Evolutionary conservation across 2,113 vertebrate species (phyloP).

Genomic region (Sturnus vulgaris): DNA sequence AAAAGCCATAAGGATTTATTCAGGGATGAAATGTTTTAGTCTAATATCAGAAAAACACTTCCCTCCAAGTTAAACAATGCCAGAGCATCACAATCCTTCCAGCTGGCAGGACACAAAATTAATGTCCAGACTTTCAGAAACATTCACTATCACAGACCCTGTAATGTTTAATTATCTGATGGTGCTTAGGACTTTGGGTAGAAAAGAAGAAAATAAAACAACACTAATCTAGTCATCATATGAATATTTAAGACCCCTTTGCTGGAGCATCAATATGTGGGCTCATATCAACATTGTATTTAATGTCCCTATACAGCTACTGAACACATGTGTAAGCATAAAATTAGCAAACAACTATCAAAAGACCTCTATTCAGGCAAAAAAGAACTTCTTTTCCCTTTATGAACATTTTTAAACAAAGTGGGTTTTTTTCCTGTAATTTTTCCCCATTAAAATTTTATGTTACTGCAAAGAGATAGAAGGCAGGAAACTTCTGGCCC

Average conservation of each 20-base stretch:
- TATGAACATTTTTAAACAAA: neutral
- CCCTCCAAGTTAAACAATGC: neutral
- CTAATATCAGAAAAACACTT: neutral
- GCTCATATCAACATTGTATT: neutral
- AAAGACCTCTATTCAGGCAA: neutral
- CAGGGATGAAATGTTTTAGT: neutral
- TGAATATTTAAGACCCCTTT: conserved; percentile 12
- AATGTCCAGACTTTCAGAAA: neutral
- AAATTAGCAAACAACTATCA: neutral
- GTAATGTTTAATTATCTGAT: neutral
- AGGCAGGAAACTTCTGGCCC: neutral
- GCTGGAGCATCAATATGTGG: neutral
- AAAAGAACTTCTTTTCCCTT: neutral
- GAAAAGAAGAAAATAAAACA: neutral
- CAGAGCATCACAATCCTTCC: neutral
- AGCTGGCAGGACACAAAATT: neutral
- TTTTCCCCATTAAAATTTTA: neutral
- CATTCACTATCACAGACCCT: neutral
- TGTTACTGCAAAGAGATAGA: neutral
- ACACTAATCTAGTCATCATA: neutral
- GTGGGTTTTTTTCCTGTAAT: neutral
- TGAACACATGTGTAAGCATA: neutral
- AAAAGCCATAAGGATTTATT: neutral
- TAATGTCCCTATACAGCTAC: neutral
- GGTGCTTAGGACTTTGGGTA: neutral